These are phyloP conservation scores for Zelleria hepariella DNA, from an alignment of 2,888 invertebrate genomes.

Conservation along the genomic window DNA sequence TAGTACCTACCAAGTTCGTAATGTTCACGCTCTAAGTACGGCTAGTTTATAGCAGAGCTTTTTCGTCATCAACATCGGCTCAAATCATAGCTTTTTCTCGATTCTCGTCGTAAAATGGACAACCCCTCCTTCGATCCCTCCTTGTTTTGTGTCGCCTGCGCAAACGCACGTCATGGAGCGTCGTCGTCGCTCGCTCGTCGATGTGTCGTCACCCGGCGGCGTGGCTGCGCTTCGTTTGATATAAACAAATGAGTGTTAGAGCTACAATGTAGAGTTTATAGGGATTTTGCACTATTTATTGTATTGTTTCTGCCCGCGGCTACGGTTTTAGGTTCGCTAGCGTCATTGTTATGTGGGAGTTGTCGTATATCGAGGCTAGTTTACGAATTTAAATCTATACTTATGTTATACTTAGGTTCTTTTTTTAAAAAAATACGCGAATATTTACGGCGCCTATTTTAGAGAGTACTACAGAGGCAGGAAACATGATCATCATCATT, in stretches of 20 bases:
- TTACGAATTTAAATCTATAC: no score
- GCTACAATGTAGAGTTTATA: neutral
- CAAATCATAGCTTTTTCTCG: no score
- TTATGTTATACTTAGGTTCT: no score
- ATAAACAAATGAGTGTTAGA: neutral
- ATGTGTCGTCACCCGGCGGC: neutral
- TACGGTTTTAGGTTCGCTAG: neutral
- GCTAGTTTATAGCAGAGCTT: no score
- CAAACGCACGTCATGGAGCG: neutral
- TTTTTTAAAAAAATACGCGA: no score
- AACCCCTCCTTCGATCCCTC: neutral
- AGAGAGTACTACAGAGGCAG: no score
- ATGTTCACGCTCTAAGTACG: no score
- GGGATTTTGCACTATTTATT: neutral
- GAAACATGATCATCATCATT: no score
- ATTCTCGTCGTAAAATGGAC: neutral
- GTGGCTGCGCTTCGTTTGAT: neutral
- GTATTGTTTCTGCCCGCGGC: neutral
- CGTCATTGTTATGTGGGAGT: neutral
- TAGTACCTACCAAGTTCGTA: no score
- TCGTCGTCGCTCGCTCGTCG: neutral
- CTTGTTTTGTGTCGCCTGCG: neutral
- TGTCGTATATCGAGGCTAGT: neutral
- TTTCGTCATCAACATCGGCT: no score
- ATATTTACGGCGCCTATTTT: no score